Base-by-base conservation (phyloP, 2,888 invertebrate species). In the Meta bourneti region DNA sequence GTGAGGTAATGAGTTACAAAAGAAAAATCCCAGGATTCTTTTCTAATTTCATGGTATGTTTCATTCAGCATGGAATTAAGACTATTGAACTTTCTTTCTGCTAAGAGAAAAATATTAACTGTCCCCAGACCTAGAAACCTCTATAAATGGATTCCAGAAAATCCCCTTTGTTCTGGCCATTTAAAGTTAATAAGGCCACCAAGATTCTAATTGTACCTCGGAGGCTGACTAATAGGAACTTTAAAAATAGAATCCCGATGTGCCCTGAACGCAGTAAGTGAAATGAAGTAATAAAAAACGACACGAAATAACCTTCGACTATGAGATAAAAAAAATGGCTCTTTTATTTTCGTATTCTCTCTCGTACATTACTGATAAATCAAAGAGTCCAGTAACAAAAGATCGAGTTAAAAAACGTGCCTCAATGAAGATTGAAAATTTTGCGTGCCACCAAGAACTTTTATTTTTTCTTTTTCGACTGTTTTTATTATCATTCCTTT, bases 361-460 rank as follows among this genome's bases (percentile, higher is more conserved):
- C 80, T 77, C 61, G 69, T 80, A 80, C 79, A 54, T 74, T 72
- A 61, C 87, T 61, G 80, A 79, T 88, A 80, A 88, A 88, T 79
- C 79, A 88, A 72, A 88, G 80, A 75, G 77, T 72, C 71, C 34
- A 6, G 52, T 80, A 88, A 88, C 87, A 88, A 88, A 72, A 48
- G 80, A 19, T 74, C 48, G 54, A 48, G 34, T 72, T 52, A 80
- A 88, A 75, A 88, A 88, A 80, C 87, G 87, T 88, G 87, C 80
- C 19, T 61, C 52, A 52, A 74, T 54, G 72, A 61, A 88, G 61
- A 61, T 52, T 71, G 72, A 88, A 80, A 80, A 80, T 79, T 88
- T 86, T 19, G 74, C 87, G 71, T 72, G 74, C n/a, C n/a, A 34
- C 34, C 52, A 71, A 86, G 69, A 71, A 79, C 70, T 78, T 71